These are phyloP conservation scores for Rhyzopertha dominica DNA, from an alignment of 1,140 invertebrate species.

Conservation along the genomic window DNA sequence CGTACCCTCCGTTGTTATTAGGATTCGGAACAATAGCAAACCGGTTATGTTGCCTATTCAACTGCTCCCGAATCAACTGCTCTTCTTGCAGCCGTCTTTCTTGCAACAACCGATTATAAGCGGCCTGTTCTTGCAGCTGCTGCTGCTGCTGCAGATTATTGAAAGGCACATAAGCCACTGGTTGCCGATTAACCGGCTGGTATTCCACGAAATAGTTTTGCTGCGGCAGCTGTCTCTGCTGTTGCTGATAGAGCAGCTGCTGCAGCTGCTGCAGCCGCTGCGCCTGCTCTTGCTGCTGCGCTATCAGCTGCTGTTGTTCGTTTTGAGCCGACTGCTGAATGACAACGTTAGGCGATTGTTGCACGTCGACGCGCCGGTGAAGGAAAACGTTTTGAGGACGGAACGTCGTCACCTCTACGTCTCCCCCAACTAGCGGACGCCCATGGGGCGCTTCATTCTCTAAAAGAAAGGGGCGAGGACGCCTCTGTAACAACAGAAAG, in stretches of 20 bases:
- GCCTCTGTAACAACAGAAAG: conserved; percentile 44
- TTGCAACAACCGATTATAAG: conserved; percentile 28
- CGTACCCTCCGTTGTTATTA: conserved; percentile 23
- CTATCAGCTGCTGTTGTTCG: conserved; percentile 14
- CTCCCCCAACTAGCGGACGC: conserved; percentile 34
- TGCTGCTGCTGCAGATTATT: conserved; percentile 21
- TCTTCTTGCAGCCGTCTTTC: conserved; percentile 22
- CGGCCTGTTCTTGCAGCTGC: conserved; percentile 23
- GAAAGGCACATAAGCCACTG: conserved; percentile 28
- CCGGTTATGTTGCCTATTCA: conserved; percentile 30
- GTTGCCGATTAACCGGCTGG: conserved; percentile 15
- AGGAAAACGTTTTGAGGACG: conserved; percentile 26
- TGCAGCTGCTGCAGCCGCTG: conserved; percentile 21
- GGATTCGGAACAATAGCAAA: conserved; percentile 26
- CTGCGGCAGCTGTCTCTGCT: conserved; percentile 35
- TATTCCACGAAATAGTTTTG: conserved; percentile 16
- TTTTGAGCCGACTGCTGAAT: too few species aligned
- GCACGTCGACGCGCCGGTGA: too few species aligned
- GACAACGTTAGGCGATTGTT: too few species aligned
- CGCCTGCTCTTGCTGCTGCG: conserved; percentile 15
- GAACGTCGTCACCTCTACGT: conserved; percentile 40
- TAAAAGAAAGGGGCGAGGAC: conserved; percentile 27
- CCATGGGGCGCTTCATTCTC: conserved; percentile 22
- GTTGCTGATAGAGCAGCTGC: conserved; percentile 31
- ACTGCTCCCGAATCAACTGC: conserved; percentile 22